A percentile compares a stretch with the other conserved stretches of the same genome.
Evolutionary conservation across 2,113 vertebrate genomes (phyloP).

Genomic region (Cololabis saira): DNA sequence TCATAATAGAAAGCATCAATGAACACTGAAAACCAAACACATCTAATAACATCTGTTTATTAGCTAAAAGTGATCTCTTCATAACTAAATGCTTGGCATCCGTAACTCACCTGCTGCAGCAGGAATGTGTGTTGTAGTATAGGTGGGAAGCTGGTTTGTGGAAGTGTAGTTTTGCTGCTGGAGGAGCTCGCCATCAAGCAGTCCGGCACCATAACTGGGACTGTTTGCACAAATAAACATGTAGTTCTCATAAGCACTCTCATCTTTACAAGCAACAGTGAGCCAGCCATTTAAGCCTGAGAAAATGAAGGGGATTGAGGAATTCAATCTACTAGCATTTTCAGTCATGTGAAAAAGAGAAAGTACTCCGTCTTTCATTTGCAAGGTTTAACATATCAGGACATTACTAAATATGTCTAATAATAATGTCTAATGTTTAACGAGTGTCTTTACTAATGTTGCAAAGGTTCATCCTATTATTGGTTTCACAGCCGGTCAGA

Average conservation of each 20-base stretch:
- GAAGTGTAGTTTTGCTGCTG: conserved; percentile 91
- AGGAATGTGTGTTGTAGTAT: conserved; percentile 88
- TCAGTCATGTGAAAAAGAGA: no score
- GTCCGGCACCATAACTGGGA: conserved; percentile 93
- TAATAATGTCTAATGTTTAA: no score
- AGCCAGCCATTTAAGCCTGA: not conserved
- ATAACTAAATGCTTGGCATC: not conserved
- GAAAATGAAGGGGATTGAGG: not conserved
- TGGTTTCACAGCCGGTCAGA: no score
- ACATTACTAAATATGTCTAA: no score
- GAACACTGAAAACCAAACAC: not conserved
- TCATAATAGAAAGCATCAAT: not conserved
- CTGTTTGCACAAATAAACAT: conserved; percentile 68
- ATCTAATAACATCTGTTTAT: not conserved
- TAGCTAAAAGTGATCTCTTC: not conserved
- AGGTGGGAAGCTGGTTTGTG: conserved; percentile 91
- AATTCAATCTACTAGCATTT: no score
- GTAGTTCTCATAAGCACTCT: not conserved
- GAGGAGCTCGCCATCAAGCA: conserved; percentile 92
- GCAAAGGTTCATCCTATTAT: no score
- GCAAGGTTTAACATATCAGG: no score
- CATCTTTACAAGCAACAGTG: conserved; percentile 1
- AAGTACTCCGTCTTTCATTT: no score
- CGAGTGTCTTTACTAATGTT: no score
- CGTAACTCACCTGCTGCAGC: conserved; percentile 86